These are phyloP conservation scores for Pipra filicauda DNA, from an alignment of 2,113 vertebrate species.

Conservation along the genomic window DNA sequence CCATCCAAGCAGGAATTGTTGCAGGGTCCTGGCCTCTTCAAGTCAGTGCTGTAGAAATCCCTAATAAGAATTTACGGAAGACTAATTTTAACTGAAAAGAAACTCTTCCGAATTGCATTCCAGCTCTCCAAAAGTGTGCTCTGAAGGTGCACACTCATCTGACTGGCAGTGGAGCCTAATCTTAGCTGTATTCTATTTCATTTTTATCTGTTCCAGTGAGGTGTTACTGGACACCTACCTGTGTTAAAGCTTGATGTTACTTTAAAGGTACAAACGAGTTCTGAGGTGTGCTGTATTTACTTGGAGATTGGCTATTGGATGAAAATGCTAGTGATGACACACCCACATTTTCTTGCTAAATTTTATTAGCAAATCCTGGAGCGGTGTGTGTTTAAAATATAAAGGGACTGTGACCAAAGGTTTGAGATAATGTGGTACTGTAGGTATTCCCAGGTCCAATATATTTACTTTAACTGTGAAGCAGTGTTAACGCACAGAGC, in stretches of 20 bases:
- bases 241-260: background rate
- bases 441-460: background rate
- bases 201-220: background rate
- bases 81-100: constrained; percentile 87
- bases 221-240: background rate
- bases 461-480: constrained; percentile 28
- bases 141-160: background rate
- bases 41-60: constrained; percentile 96
- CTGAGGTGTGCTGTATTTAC: background rate
- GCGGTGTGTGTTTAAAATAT: background rate
- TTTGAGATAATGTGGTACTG: background rate
- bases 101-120: background rate
- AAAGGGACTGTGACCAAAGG: constrained; percentile 17
- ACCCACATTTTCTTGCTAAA: constrained; percentile 49
- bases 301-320: background rate
- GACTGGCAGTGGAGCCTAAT: background rate
- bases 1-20: constrained; percentile 95
- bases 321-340: constrained; percentile 3
- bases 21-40: constrained; percentile 96
- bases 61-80: constrained; percentile 91
- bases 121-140: background rate
- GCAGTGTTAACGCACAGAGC: constrained; percentile 16
- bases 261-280: background rate
- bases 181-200: background rate
- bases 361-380: constrained; percentile 65